Percentiles rank a stretch among this genome's conserved stretches.
These are phyloP conservation scores for Siderastrea siderea DNA, from an alignment of 92 coral and sea anemone species.

Conservation along the genomic window DNA sequence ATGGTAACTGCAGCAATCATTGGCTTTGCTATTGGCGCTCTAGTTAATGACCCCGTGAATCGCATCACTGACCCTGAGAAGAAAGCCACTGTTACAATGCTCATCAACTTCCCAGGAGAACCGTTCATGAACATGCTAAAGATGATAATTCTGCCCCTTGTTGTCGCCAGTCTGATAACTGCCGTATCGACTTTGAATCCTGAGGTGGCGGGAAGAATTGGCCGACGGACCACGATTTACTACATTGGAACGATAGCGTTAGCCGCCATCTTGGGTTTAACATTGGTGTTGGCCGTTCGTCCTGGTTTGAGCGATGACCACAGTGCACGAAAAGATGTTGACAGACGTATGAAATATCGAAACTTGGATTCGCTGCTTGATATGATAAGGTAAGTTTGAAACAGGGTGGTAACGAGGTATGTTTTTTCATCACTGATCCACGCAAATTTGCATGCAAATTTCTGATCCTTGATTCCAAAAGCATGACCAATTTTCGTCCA, in stretches of 20 bases:
- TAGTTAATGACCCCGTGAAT: conserved; percentile 77
- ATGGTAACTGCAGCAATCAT: conserved; percentile 81
- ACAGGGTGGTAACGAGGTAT: no score
- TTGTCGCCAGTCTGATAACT: conserved; percentile 88
- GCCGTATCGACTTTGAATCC: conserved; percentile 90
- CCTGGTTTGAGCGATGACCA: conserved; percentile 75
- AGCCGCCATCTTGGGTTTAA: conserved; percentile 86
- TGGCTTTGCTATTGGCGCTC: conserved; percentile 84
- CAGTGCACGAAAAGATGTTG: conserved; percentile 10
- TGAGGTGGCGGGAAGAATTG: conserved; percentile 88
- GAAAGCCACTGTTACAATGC: conserved; percentile 72
- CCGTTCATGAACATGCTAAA: conserved; percentile 89
- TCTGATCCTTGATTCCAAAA: no score
- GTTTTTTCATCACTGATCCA: no score
- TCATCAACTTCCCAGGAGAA: conserved; percentile 94
- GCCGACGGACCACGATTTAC: conserved; percentile 85
- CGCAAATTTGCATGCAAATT: no score
- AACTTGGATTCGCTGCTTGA: conserved; percentile 77
- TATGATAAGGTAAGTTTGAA: conserved; percentile 60
- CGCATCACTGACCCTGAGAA: conserved; percentile 75
- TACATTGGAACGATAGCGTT: conserved; percentile 80
- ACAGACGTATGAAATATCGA: conserved; percentile 37
- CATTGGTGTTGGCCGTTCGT: conserved; percentile 75
- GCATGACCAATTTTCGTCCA: no score
- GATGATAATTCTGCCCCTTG: conserved; percentile 86